Base-by-base conservation (phyloP, 2,888 invertebrate species). In the Globia sparganii region DNA sequence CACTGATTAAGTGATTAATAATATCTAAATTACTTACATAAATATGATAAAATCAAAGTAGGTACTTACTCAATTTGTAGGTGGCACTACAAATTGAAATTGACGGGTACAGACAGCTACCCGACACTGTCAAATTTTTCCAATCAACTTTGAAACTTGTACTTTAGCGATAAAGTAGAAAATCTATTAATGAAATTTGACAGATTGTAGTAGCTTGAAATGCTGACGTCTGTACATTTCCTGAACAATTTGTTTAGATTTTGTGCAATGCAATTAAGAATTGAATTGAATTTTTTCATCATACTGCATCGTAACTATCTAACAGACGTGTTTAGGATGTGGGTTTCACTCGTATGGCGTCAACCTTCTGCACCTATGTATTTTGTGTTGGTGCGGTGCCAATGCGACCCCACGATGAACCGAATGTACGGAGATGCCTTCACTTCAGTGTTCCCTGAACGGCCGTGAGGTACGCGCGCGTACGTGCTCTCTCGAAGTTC, bases 361-460 rank as follows among this genome's bases (percentile, higher is more conserved):
- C 6, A n/a, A 43, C 61, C 61, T 78, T 81, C 76, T 81, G 11
- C 18, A 43, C 6, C 11, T 56, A 11, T n/a, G 0, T 62, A 21
- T 31, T 13, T 40, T 28, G n/a, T 75, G 34, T 56, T 9, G 49
- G 25, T 58, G 31, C 21, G 46, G 2, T 49, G 61, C 21, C 31
- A 49, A 28, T 15, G 64, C 65, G n/a, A 72, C 37, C 72, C 28
- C 40, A 56, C 80, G n/a, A 40, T 40, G 37, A 21, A 40, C n/a
- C 62, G 6, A 73, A 15, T 40, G 77, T 31, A 34, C 13, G 18
- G 18, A 34, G 72, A 15, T 53, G 61, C 75, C 43, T 43, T 75
- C 85, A 83, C 43, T 43, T 75, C 85, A 83, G 81, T 83, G 37
- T 34, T 74, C 76, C 58, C 64, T 25, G 43, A 43, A 18, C 34